Base-by-base conservation (phyloP, 1,140 invertebrate genomes). In the Brachionus asplanchnoidis region DNA sequence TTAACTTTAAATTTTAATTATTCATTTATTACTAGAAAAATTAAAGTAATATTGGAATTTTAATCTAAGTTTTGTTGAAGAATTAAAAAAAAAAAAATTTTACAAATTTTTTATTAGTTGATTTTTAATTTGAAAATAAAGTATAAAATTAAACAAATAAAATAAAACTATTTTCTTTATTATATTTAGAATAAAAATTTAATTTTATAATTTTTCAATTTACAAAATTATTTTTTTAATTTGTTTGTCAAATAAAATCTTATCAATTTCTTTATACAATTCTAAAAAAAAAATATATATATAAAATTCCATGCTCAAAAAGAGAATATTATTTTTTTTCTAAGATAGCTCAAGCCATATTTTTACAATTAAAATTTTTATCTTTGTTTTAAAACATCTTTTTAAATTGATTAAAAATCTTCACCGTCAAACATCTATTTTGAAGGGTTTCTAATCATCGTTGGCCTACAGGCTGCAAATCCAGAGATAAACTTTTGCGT, bases 401-500 rank as follows among this genome's bases (percentile, higher is more conserved):
- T 60, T 23, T 20, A 23, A 26, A 26, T 60, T 60, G 53, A 60
- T 60, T 60, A 60, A 60, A 60, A 60, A 60, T 60, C 44, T 60
- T 60, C 53, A 60, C 53, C 53, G 53, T 60, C 53, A 60, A 60
- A 23, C 53, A 60, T 60, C 17, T 20, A 8, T 60, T 60, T 60
- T 60, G 53, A 60, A 23, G 53, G n/a, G 6, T 60, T 60, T 20
- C 17, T 9, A 56, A 60, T 60, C 53, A 60, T 60, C 53, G 53
- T 9, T 60, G 53, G 12, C 66, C 26, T 5, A 75, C 70, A 14
- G 73, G 73, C 26, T 77, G 73, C 8, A 77, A 77, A 46, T 77
- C 73, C 28, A 77, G 73, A 50, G 73, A 53, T 50, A 77, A 77
- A 77, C 26, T 77, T 14, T 77, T 44, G 9, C 73, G 42, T 26